phyloP scores from a whole-genome alignment of 2,888 invertebrate species.

The Mesopsocus fuscifrons region DNA sequence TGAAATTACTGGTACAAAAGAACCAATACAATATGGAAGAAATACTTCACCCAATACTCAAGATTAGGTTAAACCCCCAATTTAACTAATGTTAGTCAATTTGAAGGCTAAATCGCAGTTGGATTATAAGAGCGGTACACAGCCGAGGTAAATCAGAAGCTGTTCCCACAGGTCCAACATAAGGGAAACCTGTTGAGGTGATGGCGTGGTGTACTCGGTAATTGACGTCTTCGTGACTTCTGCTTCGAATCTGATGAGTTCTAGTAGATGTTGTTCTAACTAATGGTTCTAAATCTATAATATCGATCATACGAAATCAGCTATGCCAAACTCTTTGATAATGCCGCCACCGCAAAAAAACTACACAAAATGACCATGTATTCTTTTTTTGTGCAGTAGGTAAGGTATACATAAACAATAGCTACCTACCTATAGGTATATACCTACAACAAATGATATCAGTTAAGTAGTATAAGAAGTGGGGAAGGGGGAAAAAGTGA shows the following conservation, averaged over 20 bases:
- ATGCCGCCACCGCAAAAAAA: too few species aligned
- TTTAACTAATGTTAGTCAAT: constrained; percentile 9
- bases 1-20: not conserved
- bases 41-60: constrained; percentile 7
- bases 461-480: too few species aligned
- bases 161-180: too few species aligned
- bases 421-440: too few species aligned
- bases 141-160: not conserved
- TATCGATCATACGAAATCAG: constrained; percentile 7
- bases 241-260: constrained; percentile 8
- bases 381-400: too few species aligned
- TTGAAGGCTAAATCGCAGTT: constrained; percentile 6
- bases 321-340: too few species aligned
- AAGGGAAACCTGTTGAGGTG: too few species aligned
- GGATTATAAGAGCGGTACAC: not conserved
- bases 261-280: constrained; percentile 7
- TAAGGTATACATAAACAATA: too few species aligned
- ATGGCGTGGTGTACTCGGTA: constrained; percentile 3
- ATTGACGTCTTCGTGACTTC: constrained; percentile 10
- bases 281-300: constrained; percentile 9
- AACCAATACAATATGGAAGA: constrained; percentile 8
- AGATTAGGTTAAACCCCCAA: constrained; percentile 2
- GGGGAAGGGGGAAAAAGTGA: too few species aligned
- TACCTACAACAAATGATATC: too few species aligned
- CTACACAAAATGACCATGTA: too few species aligned